Evolutionary conservation across 2,888 invertebrate genomes (phyloP).

Genomic region (Sarcophaga subvicina): DNA sequence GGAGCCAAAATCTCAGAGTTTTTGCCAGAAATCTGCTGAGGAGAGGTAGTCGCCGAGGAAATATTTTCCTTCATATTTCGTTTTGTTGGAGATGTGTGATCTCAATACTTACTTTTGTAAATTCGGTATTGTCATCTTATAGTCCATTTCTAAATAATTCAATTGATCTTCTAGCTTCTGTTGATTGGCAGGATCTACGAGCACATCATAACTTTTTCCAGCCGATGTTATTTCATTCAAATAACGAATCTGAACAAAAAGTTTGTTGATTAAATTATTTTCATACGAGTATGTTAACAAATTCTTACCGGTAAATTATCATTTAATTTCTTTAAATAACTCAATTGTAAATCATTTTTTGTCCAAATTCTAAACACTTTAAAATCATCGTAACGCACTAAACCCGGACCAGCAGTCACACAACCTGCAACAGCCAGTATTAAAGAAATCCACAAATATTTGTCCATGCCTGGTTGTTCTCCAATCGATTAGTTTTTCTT

Average conservation of each 20-base stretch:
- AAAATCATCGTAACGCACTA: conserved; percentile 73
- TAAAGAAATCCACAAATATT: neutral
- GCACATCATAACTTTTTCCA: conserved; percentile 72
- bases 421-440: neutral
- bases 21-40: no score
- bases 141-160: conserved; percentile 67
- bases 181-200: conserved; percentile 72
- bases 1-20: no score
- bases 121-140: conserved; percentile 70
- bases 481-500: neutral
- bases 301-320: conserved; percentile 54
- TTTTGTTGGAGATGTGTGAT: no score
- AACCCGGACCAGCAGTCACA: neutral
- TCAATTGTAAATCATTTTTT: conserved; percentile 71
- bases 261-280: neutral
- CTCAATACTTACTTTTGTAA: conserved; percentile 73
- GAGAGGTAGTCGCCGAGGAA: no score
- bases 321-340: conserved; percentile 72
- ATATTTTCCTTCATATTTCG: no score
- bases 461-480: neutral
- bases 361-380: conserved; percentile 72
- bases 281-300: neutral
- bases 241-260: conserved; percentile 68
- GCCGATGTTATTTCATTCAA: conserved; percentile 71
- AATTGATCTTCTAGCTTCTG: conserved; percentile 70